phyloP scores from a whole-genome alignment of 1,140 invertebrate genomes.

The Spodoptera litura region DNA sequence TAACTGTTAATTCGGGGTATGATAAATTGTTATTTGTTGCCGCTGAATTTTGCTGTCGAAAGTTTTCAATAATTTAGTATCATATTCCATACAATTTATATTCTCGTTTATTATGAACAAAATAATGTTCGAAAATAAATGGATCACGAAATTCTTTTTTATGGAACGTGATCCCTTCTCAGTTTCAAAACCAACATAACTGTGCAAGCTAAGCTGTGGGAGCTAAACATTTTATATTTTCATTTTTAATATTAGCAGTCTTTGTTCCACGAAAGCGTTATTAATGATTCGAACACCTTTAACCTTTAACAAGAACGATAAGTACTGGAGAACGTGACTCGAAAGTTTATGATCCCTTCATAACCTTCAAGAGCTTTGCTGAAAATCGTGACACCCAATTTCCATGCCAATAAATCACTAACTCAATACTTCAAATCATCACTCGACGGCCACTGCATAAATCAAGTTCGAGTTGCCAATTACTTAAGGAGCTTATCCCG shows the following conservation, averaged over 20 bases:
- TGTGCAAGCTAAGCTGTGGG: too few species aligned
- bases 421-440: constrained; percentile 45
- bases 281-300: neutral
- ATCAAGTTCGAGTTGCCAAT: constrained; percentile 60
- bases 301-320: neutral
- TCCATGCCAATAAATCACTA: constrained; percentile 35
- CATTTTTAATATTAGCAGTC: too few species aligned
- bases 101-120: constrained; percentile 17
- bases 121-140: neutral
- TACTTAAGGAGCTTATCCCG: constrained; percentile 61
- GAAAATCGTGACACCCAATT: constrained; percentile 36
- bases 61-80: constrained; percentile 35
- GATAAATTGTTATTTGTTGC: constrained; percentile 36
- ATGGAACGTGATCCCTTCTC: neutral
- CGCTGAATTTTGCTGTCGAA: constrained; percentile 7
- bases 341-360: constrained; percentile 14
- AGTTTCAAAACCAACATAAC: neutral
- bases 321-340: constrained; percentile 21
- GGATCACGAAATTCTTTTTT: constrained; percentile 4
- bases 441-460: constrained; percentile 50
- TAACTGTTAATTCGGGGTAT: constrained; percentile 24
- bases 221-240: too few species aligned
- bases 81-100: constrained; percentile 28
- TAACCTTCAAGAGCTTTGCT: constrained; percentile 6
- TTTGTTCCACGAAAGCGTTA: too few species aligned